These are phyloP conservation scores for Polymixis flavicincta DNA, from an alignment of 2,888 invertebrate genomes.

Conservation along the genomic window DNA sequence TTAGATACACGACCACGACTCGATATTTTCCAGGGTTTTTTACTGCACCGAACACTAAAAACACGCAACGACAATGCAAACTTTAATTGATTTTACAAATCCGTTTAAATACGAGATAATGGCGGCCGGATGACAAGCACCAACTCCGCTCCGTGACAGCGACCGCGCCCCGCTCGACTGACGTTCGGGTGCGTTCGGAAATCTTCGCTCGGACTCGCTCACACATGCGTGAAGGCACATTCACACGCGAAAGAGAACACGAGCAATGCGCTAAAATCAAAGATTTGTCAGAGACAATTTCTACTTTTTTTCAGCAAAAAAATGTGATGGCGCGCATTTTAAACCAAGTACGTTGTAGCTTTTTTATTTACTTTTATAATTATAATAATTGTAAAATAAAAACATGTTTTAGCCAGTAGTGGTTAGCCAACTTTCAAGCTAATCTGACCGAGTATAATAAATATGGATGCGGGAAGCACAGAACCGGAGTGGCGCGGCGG, in stretches of 20 bases:
- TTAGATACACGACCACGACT: conserved; percentile 68
- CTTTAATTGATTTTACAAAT: conserved; percentile 89
- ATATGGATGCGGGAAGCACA: not conserved
- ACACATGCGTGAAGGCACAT: conserved; percentile 87
- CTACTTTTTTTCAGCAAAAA: conserved; percentile 51
- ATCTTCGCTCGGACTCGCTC: conserved; percentile 88
- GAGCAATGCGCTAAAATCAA: conserved; percentile 74
- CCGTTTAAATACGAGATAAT: conserved; percentile 91
- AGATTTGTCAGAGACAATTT: too few species aligned
- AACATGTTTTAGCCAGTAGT: not conserved
- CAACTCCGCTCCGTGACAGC: conserved; percentile 91
- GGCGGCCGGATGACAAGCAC: conserved; percentile 91
- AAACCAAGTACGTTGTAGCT: conserved; percentile 19
- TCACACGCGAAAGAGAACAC: conserved; percentile 82
- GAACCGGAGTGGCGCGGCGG: too few species aligned
- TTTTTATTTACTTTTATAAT: not conserved
- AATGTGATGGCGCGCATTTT: conserved; percentile 52
- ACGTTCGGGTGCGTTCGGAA: conserved; percentile 88
- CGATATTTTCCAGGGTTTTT: conserved; percentile 72
- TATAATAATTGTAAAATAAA: not conserved
- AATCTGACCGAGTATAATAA: not conserved
- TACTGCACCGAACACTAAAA: conserved; percentile 78
- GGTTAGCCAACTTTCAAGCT: not conserved
- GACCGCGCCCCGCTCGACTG: conserved; percentile 91
- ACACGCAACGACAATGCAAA: conserved; percentile 84